Evolutionary conservation across 1,140 invertebrate species (phyloP), one percentile per base, ranked within the genome.

Genomic region (Helicorthomorpha holstii): DNA sequence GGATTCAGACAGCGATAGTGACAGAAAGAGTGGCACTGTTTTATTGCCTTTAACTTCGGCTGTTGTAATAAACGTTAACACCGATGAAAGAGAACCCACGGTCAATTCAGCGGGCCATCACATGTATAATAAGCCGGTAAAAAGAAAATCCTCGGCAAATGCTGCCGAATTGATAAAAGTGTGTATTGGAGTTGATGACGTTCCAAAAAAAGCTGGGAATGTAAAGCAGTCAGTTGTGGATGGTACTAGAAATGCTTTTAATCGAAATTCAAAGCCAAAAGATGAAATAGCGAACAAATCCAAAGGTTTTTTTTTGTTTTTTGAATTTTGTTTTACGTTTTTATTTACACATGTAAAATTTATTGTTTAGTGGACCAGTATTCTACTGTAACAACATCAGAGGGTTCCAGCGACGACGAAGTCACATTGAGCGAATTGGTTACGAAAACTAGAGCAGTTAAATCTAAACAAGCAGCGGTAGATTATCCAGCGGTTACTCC

Each of bases 101-200:
- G n/a, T n/a, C n/a, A n/a, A n/a, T n/a, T n/a, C n/a, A n/a, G n/a
- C n/a, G n/a, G n/a, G n/a, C n/a, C n/a, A n/a, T n/a, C 19, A 46
- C 1, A 27, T 34, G 21, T 48, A 51, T 62, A 62, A 54, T 59
- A 57, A 68, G 61, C 63, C 70, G 57, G 68, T 70, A 56, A 79
- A 79, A 64, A 64, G 79, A 59, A 79, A 80, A 67, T 78, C 74
- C 58, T 77, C 75, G 26, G 79, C 80, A 59, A 80, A 78, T 62
- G 75, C 77, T 34, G 73, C 72, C 23, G 78, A 79, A 65, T 63
- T 79, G 34, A 78, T 80, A 49, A 80, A 80, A 64, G 76, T 74
- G 51, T 80, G 77, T 60, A 79, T 80, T 69, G 78, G 75, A 42
- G 68, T 79, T 26, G 76, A 78, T 53, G 75, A 76, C 57, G 60